Conservation (phyloP, 2,113 vertebrate genomes). For the Elephas maximus region DNA sequence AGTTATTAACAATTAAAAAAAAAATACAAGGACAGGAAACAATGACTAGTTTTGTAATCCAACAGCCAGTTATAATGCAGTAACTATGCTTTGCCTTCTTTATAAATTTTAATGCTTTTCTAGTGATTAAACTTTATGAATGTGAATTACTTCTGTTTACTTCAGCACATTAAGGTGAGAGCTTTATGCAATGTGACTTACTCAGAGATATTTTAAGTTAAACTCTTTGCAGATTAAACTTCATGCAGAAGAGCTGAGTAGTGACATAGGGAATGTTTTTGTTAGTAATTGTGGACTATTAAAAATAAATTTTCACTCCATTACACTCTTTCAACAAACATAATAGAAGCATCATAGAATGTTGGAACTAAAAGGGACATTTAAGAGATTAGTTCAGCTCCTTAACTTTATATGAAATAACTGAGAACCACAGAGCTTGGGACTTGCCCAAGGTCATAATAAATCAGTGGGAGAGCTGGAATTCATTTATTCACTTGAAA, state of each 20-base stretch:
- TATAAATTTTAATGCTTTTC: neutral
- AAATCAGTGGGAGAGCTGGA: conserved; percentile 61
- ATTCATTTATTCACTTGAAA: conserved; percentile 51
- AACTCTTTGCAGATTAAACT: conserved; percentile 61
- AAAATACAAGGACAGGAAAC: conserved; percentile 4
- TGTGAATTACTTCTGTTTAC: conserved; percentile 70
- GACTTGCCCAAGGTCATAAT: conserved; percentile 70
- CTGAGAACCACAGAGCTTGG: conserved; percentile 46
- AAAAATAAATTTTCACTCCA: conserved; percentile 81
- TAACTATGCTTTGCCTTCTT: conserved; percentile 51
- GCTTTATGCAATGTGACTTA: conserved; percentile 63
- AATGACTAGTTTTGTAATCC: neutral
- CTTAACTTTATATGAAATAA: conserved; percentile 76
- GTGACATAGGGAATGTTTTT: conserved; percentile 69
- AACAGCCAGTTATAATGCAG: neutral
- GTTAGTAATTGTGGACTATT: conserved; percentile 73
- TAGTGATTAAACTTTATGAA: conserved; percentile 30
- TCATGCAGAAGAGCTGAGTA: conserved; percentile 62
- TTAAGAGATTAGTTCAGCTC: conserved; percentile 81
- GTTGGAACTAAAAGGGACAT: conserved; percentile 77
- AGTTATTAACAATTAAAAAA: conserved; percentile 55
- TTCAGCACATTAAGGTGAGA: conserved; percentile 43
- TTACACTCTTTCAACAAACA: conserved; percentile 79
- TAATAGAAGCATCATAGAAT: conserved; percentile 78
- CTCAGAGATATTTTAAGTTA: conserved; percentile 66